Evolutionary conservation across 2,113 vertebrate species (phyloP), one percentile per base, ranked within the genome.

Genomic region (Genyomyrus donnyi): DNA sequence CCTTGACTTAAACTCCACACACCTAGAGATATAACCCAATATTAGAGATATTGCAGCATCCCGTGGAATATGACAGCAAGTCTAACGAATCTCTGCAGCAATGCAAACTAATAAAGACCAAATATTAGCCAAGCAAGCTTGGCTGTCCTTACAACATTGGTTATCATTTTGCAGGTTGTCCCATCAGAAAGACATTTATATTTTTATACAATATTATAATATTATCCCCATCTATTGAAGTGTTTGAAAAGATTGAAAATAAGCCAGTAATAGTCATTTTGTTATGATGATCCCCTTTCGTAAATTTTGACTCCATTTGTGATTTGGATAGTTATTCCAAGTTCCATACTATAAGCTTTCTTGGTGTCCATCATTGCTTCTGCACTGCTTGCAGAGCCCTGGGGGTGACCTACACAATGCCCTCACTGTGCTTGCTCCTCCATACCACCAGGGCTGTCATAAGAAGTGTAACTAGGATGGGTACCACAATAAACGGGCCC

Each of bases 401-500:
- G 17, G 24, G 9, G 6, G 50, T 27, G 3, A 1, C 42, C 91
- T 95, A 96, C 88, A 98, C 95, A 0, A 98, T 96, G 90, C 97
- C 97, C 91, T 98, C 98, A 0, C 96, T 96, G 91, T 93, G 96
- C 91, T 99, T 97, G 96, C 97, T 98, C 92, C 96, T 94, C 97
- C 98, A 99, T 90, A 97, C 98, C 90, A 99, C 98, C 91, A 99
- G 94, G 0, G 93, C 96, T 0, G 98, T 98, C 96, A 98, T 95
- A 8, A 99, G 95, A 85, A 99, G 95, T 0, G 98, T 99, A 93
- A 97, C 93, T 8, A 98, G 91, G 89, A 98, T 85, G 31, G 98
- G 98, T 74, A 97, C 93, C 6, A 95, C 91, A 10, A 99, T 97
- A 94, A 99, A 98, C 35, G 98, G 97, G 50, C 97, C 98, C 90